A percentile compares a stretch with the other conserved stretches of the same genome.
Evolutionary conservation across 2,888 invertebrate genomes (phyloP).

Genomic region (Eupithecia subfuscata): DNA sequence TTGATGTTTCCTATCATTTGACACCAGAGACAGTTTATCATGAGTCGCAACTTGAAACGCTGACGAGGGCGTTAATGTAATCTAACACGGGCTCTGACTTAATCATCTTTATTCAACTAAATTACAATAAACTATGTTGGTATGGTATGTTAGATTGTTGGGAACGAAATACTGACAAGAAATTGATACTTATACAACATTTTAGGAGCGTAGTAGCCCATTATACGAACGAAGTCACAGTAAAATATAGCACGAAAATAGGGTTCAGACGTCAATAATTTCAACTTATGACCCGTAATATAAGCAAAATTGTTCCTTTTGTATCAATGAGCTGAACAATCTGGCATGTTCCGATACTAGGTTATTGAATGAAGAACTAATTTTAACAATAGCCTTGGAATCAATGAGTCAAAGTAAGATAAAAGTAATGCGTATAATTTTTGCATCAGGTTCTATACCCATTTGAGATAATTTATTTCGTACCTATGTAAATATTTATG

Average conservation of each 20-base stretch:
- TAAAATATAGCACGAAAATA: background rate
- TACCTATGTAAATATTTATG: background rate
- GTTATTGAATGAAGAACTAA: slow-evolving; percentile 5
- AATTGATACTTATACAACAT: background rate
- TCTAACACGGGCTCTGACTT: slow-evolving; percentile 21
- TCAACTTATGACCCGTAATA: slow-evolving; percentile 10
- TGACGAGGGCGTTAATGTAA: slow-evolving; percentile 38
- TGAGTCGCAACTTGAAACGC: slow-evolving; percentile 45
- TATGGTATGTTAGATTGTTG: background rate
- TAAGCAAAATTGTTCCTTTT: slow-evolving; percentile 6
- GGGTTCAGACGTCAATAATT: background rate
- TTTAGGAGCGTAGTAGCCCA: background rate
- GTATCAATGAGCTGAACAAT: background rate
- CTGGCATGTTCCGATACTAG: background rate
- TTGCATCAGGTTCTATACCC: background rate
- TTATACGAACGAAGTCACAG: background rate
- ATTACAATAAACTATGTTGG: background rate
- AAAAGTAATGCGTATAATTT: background rate
- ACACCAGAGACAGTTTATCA: slow-evolving; percentile 57
- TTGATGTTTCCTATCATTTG: slow-evolving; percentile 50
- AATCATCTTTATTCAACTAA: background rate
- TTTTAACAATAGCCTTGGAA: slow-evolving; percentile 19
- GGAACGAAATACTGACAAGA: background rate
- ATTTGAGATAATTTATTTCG: background rate
- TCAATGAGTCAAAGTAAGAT: slow-evolving; percentile 17